phyloP scores from a whole-genome alignment of 2,888 invertebrate species.

The Neria commutata region DNA sequence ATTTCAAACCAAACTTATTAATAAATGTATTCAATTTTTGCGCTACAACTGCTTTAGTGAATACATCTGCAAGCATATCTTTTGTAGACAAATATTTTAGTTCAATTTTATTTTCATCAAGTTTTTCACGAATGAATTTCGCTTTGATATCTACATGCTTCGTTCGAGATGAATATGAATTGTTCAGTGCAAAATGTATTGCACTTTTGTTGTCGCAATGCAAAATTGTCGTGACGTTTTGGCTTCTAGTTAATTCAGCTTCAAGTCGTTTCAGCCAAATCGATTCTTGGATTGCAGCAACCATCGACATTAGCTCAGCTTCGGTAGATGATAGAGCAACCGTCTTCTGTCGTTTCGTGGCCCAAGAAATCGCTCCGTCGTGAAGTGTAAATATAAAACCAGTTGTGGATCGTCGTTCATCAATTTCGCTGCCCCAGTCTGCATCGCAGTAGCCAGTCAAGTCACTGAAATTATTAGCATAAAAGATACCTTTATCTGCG shows the following conservation, averaged over 20 bases:
- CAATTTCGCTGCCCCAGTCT: slow-evolving; percentile 25
- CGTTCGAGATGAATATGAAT: slow-evolving; percentile 21
- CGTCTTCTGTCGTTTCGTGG: slow-evolving; percentile 29
- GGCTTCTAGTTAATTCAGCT: slow-evolving; percentile 11
- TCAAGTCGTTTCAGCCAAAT: slow-evolving; percentile 27
- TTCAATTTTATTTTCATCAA: too few species aligned
- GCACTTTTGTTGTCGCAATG: slow-evolving; percentile 25
- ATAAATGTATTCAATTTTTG: too few species aligned
- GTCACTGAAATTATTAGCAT: neutral
- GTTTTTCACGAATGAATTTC: too few species aligned
- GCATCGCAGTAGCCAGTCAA: slow-evolving; percentile 28
- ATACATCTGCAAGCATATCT: too few species aligned
- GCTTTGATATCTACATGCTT: slow-evolving; percentile 29
- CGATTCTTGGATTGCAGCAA: slow-evolving; percentile 29
- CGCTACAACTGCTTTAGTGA: too few species aligned
- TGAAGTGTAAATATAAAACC: slow-evolving; percentile 24
- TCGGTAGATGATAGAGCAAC: slow-evolving; percentile 31
- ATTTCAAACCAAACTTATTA: too few species aligned
- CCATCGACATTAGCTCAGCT: slow-evolving; percentile 33
- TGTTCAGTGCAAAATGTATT: slow-evolving; percentile 21
- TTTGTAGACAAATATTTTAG: too few species aligned
- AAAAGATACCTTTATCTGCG: slow-evolving; percentile 7
- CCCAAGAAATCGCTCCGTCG: slow-evolving; percentile 29
- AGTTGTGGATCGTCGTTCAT: slow-evolving; percentile 21
- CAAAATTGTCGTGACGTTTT: slow-evolving; percentile 11